These are phyloP conservation scores for Lycodopsis pacificus DNA, from an alignment of 2,797 vertebrate species.

Conservation along the genomic window DNA sequence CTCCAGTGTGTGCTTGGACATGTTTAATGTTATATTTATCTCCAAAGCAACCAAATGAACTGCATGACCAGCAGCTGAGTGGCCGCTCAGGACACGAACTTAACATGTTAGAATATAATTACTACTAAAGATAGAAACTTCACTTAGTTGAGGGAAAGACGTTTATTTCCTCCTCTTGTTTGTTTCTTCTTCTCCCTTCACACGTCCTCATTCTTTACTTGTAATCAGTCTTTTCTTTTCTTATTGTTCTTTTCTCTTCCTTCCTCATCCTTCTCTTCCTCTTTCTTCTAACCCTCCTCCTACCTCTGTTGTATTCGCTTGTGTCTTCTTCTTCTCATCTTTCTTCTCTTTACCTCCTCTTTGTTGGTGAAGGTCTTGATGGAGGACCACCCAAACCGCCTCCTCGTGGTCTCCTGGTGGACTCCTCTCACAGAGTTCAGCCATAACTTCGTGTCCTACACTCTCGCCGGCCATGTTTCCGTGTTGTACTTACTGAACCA, in stretches of 20 bases:
- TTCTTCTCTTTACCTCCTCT: background rate
- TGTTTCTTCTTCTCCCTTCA: background rate
- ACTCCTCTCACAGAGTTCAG: constrained; percentile 17
- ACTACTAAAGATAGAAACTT: background rate
- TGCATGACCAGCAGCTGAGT: background rate
- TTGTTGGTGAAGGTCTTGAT: constrained; percentile 1
- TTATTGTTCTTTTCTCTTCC: background rate
- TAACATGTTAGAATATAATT: background rate
- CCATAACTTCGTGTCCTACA: constrained; percentile 13
- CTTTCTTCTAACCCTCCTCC: background rate
- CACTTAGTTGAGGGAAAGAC: background rate
- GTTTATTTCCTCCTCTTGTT: background rate
- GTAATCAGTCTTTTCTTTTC: background rate
- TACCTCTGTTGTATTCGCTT: background rate
- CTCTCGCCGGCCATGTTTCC: background rate
- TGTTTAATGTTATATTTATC: constrained; percentile 25
- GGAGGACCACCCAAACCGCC: constrained; percentile 25
- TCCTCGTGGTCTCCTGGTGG: constrained; percentile 38
- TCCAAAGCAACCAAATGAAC: constrained; percentile 16
- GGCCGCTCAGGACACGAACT: background rate
- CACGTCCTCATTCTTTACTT: constrained; percentile 11
- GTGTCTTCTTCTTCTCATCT: background rate
- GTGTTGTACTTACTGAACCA: constrained; percentile 23
- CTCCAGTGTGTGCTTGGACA: constrained; percentile 13
- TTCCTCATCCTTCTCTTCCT: background rate